These are phyloP conservation scores for Heteromurus nitidus DNA, from an alignment of 2,888 invertebrate species.

Conservation along the genomic window DNA sequence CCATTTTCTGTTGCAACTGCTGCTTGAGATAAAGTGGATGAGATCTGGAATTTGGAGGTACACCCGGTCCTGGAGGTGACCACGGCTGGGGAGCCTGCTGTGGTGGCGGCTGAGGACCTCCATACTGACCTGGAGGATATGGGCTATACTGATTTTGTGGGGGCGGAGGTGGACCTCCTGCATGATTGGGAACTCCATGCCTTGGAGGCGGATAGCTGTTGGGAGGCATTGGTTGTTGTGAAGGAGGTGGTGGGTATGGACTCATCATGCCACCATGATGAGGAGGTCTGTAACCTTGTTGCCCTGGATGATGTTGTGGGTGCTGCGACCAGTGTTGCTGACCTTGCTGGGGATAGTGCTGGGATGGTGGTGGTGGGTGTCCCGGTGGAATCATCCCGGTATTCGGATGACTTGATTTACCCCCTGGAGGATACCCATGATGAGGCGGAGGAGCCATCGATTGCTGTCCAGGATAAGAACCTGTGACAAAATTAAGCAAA, in stretches of 20 bases:
- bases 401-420: conserved; percentile 78
- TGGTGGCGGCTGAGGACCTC: conserved; percentile 66
- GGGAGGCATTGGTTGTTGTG: conserved; percentile 69
- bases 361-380: conserved; percentile 76
- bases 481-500: conserved; percentile 63
- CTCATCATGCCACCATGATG: conserved; percentile 69
- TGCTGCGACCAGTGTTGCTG: conserved; percentile 70
- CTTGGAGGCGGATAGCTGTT: conserved; percentile 69
- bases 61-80: conserved; percentile 48
- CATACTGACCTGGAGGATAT: conserved; percentile 67
- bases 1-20: conserved; percentile 76
- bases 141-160: conserved; percentile 68
- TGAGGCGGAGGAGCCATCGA: conserved; percentile 80
- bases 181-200: conserved; percentile 69
- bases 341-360: conserved; percentile 78
- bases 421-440: conserved; percentile 76
- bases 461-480: conserved; percentile 74
- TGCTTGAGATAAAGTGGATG: conserved; percentile 80
- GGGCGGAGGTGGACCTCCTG: conserved; percentile 63
- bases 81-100: conserved; percentile 70
- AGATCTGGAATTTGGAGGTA: conserved; percentile 73
- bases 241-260: conserved; percentile 69
- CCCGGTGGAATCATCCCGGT: conserved; percentile 75
- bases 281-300: conserved; percentile 71
- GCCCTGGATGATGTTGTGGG: conserved; percentile 69